phyloP scores from a whole-genome alignment of 2,113 vertebrate species.

The Hippocampus comes region DNA sequence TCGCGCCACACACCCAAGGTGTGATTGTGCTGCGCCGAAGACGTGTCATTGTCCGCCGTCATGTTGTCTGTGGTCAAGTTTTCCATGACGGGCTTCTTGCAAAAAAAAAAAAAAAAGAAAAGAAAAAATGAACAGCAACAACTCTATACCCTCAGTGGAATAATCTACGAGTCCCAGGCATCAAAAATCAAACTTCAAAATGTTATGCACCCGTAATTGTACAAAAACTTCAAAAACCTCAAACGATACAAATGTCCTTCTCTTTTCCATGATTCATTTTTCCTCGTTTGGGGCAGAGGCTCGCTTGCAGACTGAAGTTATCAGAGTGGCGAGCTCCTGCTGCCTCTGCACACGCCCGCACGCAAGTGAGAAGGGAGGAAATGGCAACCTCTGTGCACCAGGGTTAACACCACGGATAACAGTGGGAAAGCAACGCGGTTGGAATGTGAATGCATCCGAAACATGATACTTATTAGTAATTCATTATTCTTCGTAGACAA shows the following conservation, averaged over 20 bases:
- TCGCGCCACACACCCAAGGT: conserved; percentile 76
- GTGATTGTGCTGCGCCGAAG: conserved; percentile 71
- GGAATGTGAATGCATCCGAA: not conserved
- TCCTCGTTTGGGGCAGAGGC: not conserved
- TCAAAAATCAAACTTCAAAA: conserved; percentile 1
- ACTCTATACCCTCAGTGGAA: not conserved
- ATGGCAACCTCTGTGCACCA: not conserved
- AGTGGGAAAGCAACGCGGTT: not conserved
- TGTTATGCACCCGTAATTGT: not conserved
- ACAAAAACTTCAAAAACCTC: conserved; percentile 28
- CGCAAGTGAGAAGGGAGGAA: not conserved
- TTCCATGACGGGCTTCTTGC: conserved; percentile 33
- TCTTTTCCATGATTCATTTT: not conserved
- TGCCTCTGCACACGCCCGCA: not conserved
- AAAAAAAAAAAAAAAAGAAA: not conserved
- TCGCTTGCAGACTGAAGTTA: not conserved
- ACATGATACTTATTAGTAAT: not conserved
- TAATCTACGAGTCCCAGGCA: not conserved
- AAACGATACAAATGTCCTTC: conserved; percentile 25
- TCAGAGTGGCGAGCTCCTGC: not conserved
- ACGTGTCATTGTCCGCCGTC: conserved; percentile 81
- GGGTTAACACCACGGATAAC: not conserved
- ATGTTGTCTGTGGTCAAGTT: conserved; percentile 50
- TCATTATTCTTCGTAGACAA: too few relatives aligned
- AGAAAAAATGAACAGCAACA: not conserved